phyloP scores from a whole-genome alignment of 2,888 invertebrate species.

The Bombyx huttoni region DNA sequence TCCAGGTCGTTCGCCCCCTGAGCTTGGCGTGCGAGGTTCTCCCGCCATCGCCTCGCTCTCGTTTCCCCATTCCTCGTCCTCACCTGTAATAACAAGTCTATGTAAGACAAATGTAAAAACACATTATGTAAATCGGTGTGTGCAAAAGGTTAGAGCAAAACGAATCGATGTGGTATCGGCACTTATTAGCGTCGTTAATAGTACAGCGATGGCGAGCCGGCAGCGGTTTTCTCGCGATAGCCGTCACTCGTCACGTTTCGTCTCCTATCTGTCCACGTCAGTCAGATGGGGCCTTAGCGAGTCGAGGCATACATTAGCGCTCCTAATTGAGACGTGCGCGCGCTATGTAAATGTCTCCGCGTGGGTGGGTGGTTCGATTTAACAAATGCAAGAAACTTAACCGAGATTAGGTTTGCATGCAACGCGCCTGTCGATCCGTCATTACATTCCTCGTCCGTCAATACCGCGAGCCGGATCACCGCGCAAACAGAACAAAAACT shows the following conservation, averaged over 20 bases:
- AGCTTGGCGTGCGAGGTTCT: slow-evolving; percentile 67
- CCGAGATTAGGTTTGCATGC: slow-evolving; percentile 29
- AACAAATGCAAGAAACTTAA: slow-evolving; percentile 45
- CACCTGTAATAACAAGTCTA: slow-evolving; percentile 65
- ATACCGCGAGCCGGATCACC: slow-evolving; percentile 51
- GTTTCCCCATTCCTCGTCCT: slow-evolving; percentile 78
- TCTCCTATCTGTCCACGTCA: slow-evolving; percentile 60
- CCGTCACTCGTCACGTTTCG: slow-evolving; percentile 69
- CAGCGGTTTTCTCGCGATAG: slow-evolving; percentile 49
- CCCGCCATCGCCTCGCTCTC: slow-evolving; percentile 72
- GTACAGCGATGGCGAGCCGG: slow-evolving; percentile 47
- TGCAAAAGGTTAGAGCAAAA: slow-evolving; percentile 25
- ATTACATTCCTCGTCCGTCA: slow-evolving; percentile 51
- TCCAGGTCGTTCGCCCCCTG: slow-evolving; percentile 51
- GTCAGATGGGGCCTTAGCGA: slow-evolving; percentile 53
- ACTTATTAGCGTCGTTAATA: slow-evolving; percentile 64
- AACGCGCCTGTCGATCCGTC: slow-evolving; percentile 26
- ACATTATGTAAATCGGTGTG: slow-evolving; percentile 18
- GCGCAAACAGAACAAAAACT: slow-evolving; percentile 67
- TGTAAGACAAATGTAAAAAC: slow-evolving; percentile 7
- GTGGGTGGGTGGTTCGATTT: slow-evolving; percentile 60
- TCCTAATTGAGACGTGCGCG: slow-evolving; percentile 72
- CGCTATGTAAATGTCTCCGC: slow-evolving; percentile 67
- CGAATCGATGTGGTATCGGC: slow-evolving; percentile 36
- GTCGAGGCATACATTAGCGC: slow-evolving; percentile 73